A percentile compares a stretch with the other conserved stretches of the same genome.
phyloP scores from a whole-genome alignment of 2,113 vertebrate genomes.

The Orycteropus afer region DNA sequence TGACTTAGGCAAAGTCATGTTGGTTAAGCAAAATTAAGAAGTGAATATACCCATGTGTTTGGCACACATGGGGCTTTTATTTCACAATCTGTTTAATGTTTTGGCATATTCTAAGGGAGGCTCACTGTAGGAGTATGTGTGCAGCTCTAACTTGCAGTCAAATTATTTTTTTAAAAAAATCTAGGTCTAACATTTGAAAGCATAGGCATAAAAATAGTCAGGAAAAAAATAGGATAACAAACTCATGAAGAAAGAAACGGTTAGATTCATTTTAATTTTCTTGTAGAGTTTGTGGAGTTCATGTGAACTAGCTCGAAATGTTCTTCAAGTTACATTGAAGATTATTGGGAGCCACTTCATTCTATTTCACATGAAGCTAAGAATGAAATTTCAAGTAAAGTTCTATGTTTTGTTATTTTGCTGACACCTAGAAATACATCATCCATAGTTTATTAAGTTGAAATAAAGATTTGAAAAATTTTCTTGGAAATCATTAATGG shows the following conservation, averaged over 20 bases:
- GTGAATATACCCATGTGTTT: constrained; percentile 64
- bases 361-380: neutral
- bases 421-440: neutral
- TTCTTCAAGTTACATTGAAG: neutral
- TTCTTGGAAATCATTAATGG: neutral
- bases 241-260: constrained; percentile 33
- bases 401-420: neutral
- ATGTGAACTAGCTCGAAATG: neutral
- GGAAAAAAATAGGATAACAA: constrained; percentile 15
- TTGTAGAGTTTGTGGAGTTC: constrained; percentile 26
- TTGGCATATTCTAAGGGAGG: constrained; percentile 52
- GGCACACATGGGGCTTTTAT: constrained; percentile 55
- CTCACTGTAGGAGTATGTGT: constrained; percentile 65
- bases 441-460: neutral
- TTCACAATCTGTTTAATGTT: constrained; percentile 72
- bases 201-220: constrained; percentile 59
- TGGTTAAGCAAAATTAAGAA: constrained; percentile 53
- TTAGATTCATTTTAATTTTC: constrained; percentile 57
- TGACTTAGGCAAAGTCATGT: constrained; percentile 59
- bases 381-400: constrained; percentile 19
- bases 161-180: constrained; percentile 52
- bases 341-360: fast-evolving
- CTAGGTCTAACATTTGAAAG: constrained; percentile 65
- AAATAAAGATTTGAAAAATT: constrained; percentile 2
- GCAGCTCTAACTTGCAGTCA: constrained; percentile 29